Percentiles rank a stretch among this genome's conserved stretches.
Evolutionary conservation across 2,113 vertebrate genomes (phyloP).

Genomic region (Gambusia affinis): DNA sequence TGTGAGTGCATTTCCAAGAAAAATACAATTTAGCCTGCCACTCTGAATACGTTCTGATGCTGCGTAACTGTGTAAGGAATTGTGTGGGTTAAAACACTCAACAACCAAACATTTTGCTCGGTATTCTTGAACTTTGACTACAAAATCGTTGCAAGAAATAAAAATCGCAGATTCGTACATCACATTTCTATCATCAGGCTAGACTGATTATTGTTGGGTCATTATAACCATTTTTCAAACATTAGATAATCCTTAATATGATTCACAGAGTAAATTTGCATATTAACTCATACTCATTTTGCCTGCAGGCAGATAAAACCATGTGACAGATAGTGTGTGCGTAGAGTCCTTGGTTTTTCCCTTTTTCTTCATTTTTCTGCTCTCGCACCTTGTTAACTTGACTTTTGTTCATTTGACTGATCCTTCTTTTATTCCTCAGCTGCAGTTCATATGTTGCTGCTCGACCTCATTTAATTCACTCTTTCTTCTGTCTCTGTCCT

Average conservation of each 20-base stretch:
- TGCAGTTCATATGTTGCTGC: conserved; percentile 49
- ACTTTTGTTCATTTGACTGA: conserved; percentile 68
- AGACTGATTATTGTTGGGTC: not conserved
- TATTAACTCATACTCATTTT: conserved; percentile 4
- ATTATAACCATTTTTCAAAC: not conserved
- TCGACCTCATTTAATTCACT: conserved; percentile 61
- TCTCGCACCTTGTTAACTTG: conserved; percentile 61
- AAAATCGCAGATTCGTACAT: too few species aligned
- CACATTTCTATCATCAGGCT: too few species aligned
- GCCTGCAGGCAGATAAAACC: conserved; percentile 8
- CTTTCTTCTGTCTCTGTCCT: conserved; percentile 43
- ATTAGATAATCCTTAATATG: not conserved
- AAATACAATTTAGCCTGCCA: too few species aligned
- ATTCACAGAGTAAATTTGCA: conserved; percentile 3
- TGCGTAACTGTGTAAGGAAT: too few species aligned
- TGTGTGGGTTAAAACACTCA: too few species aligned
- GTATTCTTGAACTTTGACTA: too few species aligned
- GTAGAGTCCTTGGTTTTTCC: not conserved
- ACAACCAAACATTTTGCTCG: too few species aligned
- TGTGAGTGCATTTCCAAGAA: too few species aligned
- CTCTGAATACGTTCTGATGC: too few species aligned
- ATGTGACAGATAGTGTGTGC: conserved; percentile 19
- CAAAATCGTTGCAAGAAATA: too few species aligned
- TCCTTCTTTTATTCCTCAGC: conserved; percentile 58
- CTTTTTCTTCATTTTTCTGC: conserved; percentile 32